These are phyloP conservation scores for Laspeyria flexula DNA, from an alignment of 2,888 invertebrate species.

Conservation along the genomic window DNA sequence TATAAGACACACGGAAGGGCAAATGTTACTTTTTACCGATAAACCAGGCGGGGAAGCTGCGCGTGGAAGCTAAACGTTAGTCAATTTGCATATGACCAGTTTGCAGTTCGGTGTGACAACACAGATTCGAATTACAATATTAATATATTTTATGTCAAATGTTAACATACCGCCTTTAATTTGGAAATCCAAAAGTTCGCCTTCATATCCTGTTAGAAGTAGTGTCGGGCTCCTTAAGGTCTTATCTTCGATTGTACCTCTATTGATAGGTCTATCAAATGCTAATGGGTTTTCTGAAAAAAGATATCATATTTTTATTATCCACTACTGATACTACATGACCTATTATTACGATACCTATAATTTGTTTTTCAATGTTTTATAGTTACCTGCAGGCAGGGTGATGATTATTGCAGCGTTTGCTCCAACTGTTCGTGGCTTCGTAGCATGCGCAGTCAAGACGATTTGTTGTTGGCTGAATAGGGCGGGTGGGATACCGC, in stretches of 20 bases:
- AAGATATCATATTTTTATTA: background rate
- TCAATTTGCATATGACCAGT: too few relatives aligned
- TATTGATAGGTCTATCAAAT: slow-evolving; percentile 60
- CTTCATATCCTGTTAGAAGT: slow-evolving; percentile 57
- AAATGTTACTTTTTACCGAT: too few relatives aligned
- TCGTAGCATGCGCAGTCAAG: slow-evolving; percentile 58
- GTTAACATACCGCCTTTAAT: slow-evolving; percentile 46
- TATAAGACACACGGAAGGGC: too few relatives aligned
- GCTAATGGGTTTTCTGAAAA: slow-evolving; percentile 56
- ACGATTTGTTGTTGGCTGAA: slow-evolving; percentile 50
- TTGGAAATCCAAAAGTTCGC: slow-evolving; percentile 22
- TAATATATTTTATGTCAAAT: background rate
- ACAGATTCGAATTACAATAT: background rate
- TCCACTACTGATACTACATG: too few relatives aligned
- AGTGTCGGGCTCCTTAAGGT: slow-evolving; percentile 47
- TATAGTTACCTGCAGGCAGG: slow-evolving; percentile 62
- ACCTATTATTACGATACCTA: too few relatives aligned
- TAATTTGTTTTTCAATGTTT: too few relatives aligned
- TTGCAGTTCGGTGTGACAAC: too few relatives aligned
- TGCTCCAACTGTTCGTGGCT: slow-evolving; percentile 68
- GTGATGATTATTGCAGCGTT: slow-evolving; percentile 60
- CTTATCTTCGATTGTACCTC: slow-evolving; percentile 62
- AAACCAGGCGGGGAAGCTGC: too few relatives aligned
- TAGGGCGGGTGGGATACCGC: slow-evolving; percentile 55
- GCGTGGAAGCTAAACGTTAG: too few relatives aligned